phyloP scores from a whole-genome alignment of 2,888 invertebrate genomes.

The Caenorhabditis imperialis region DNA sequence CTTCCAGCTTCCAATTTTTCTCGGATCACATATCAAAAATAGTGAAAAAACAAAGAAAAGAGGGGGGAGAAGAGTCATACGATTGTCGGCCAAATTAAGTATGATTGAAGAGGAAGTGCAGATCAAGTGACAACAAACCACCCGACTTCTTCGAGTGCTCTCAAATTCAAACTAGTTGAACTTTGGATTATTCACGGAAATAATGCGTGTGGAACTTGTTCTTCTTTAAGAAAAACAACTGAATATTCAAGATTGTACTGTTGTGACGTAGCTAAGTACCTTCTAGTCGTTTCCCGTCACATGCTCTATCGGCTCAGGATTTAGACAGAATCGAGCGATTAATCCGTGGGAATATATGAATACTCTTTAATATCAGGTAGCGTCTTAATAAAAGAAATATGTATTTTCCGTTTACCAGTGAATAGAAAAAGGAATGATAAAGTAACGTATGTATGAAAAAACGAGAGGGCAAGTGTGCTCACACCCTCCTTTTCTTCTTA shows the following conservation, averaged over 20 bases:
- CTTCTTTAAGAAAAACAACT: constrained; percentile 1
- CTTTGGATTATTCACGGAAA: constrained; percentile 12
- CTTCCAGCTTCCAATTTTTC: not conserved
- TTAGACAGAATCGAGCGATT: constrained; percentile 10
- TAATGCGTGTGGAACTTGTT: constrained; percentile 5
- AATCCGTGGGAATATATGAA: too few species aligned
- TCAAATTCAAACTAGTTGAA: too few species aligned
- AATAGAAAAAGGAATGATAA: too few species aligned
- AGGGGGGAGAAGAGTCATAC: too few species aligned
- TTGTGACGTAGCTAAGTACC: constrained; percentile 11
- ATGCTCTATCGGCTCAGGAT: too few species aligned
- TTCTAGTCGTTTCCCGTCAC: constrained; percentile 11
- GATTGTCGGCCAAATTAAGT: constrained; percentile 45
- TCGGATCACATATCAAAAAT: constrained; percentile 17
- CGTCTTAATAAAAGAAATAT: too few species aligned
- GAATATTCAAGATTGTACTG: not conserved
- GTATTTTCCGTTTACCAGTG: too few species aligned
- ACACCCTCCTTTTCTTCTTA: too few species aligned
- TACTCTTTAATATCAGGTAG: too few species aligned
- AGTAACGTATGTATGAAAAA: too few species aligned
- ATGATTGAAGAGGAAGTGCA: constrained; percentile 52
- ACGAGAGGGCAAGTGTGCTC: too few species aligned
- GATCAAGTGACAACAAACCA: constrained; percentile 51
- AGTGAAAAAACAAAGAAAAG: constrained; percentile 4
- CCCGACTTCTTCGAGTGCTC: constrained; percentile 4